Base-by-base conservation (phyloP, 2,797 vertebrate species). In the Anguilla megastoma region DNA sequence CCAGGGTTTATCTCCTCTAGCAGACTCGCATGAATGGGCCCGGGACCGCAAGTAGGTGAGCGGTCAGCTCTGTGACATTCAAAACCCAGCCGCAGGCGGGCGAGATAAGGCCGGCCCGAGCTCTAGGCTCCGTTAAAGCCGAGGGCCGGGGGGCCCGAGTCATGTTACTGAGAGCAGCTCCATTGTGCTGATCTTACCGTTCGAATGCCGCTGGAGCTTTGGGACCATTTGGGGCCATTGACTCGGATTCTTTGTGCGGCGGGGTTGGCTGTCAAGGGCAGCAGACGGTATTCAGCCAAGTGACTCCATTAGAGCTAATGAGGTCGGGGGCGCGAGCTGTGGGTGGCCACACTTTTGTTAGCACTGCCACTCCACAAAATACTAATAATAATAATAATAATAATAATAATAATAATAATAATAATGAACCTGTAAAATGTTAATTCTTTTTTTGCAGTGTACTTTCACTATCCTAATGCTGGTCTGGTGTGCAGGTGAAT, bases 251-350 rank as follows among this genome's bases (percentile, higher is more conserved):
- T 92, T 90, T 92, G 91, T 90, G 88, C 90, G 87, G 58, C 45
- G 36, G 16, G 89, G 91, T 92, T 90, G 91, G 88, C 76, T 94
- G 91, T 94, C 94, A 92, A 87, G 94, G 92, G 92, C 87, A 89
- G 91, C 89, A 89, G 93, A 93, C 85, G 86, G 91, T 90, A 91
- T 91, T 95, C 92, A 94, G 95, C 95, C 94, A 94, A 92, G 90
- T 90, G 93, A 91, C 90, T 94, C 93, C 94, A 95, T 95, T 95
- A 93, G 88, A 91, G 91, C 89, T 95, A 96, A 96, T 95, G 95
- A 95, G 93, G 90, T 94, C 91, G 93, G 92, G 94, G 93, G 94
- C 93, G 88, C 91, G 85, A 87, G 86, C 89, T 92, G 91, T 92
- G 91, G 93, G 93, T 95, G 94, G 93, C 89, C 91, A 90, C 84